Evolutionary conservation across 2,888 invertebrate species (phyloP), one percentile per base, ranked within the genome.

Genomic region (Oegoconia quadripuncta): DNA sequence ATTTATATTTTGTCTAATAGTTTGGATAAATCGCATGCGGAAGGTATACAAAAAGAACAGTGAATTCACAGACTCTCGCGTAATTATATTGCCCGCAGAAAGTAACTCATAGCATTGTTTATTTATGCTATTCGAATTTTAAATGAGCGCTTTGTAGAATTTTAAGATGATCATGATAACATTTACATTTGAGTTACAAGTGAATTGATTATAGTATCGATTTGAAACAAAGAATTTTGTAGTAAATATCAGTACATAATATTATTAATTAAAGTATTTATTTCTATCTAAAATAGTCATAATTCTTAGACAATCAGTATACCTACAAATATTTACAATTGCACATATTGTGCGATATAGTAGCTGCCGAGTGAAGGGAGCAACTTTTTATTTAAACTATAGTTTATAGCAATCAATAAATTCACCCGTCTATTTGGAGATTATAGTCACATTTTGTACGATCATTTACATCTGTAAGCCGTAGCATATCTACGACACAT

Each of bases 381-480:
- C 73, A 72, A 69, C 61, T 37, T 55, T 40, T 39, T 46, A 36
- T 35, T 58, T 52, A 50, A 48, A 51, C 50, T 48, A 44, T 53
- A 55, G 61, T 68, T 59, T 58, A 64, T 64, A 62, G 68, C 67
- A 72, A 61, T 70, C 67, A 67, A 72, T 66, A 66, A 68, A 30
- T 32, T 66, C 61, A 62, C 59, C 64, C 58, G 46, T 59, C 14
- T 51, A 55, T 62, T n/a, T 55, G 59, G 60, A 67, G 60, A 66
- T 78, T 86, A 83, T 83, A 83, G 82, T 83, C 83, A 76, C 70
- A 62, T 70, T 84, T 86, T 83, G 83, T 84, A 86, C 86, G 74
- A 70, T 77, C 63, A 75, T 70, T 79, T 72, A 65, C 57, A 52
- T 59, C 39, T 60, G 52, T 64, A 49, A 42, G 48, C 23, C 42